Evolutionary conservation across 2,113 vertebrate genomes (phyloP), one percentile per base, ranked within the genome.

Genomic region (Forbesichthys papilliferus): DNA sequence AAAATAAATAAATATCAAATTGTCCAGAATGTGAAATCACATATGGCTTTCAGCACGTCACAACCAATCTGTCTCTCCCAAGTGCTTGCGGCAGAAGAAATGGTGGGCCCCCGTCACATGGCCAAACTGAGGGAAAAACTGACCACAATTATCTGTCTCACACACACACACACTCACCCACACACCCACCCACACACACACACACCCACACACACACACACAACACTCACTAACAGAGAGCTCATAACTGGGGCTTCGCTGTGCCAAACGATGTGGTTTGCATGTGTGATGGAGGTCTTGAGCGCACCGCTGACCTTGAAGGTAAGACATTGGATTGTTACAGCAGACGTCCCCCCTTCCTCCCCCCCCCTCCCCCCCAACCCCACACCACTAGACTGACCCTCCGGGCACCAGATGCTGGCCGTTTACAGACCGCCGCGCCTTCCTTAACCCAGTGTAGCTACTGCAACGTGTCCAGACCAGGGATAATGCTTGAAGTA

Each of bases 281-380:
- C 60, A 34, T 13, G n/a, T 67, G 66, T 10, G 8, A 66, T 36
- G 12, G 13, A 55, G 60, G 51, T 70, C 69, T 68, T 66, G 49
- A 2, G 27, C 77, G 67, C 16, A 27, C 3, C 9, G 33, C 49
- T 14, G 49, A 52, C 49, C 49, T 52, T 52, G 49, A 52, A 48
- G 68, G 54, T 0, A 67, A 12, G 73, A 66, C 75, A 78, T 66
- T 72, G 75, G 64, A 0, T 77, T 84, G 84, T 85, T 87, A 82
- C 78, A 84, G 83, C 49, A 68, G 74, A 65, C 73, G 87, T 86
- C 14, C 2, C 54, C 54, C 54, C 13, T 20, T 11, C 20, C 20
- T 18, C 33, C 33, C 57, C 33, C 9, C 49, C 49, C 7, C 49
- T 16, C 58, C 58, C 33, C 27, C 33, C 58, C 7, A 27, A 54